Base-by-base conservation (phyloP, 2,888 invertebrate species). In the Acrobeloides nanus region DNA sequence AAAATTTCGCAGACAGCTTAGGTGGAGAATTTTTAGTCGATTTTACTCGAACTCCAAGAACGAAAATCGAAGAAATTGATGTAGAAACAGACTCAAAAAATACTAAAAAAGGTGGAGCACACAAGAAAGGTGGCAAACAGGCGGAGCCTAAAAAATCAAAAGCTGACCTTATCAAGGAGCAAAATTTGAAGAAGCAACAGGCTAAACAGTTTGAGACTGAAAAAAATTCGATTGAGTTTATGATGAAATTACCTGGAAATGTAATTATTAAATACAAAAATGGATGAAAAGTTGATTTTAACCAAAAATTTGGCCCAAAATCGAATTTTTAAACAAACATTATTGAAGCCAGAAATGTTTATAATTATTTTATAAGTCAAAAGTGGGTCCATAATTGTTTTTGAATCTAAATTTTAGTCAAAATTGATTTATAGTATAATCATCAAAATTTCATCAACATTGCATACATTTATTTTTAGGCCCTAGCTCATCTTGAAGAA, bases 11-110 rank as follows among this genome's bases (percentile, higher is more conserved):
- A 17, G 69, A 71, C 21, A 61, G 67, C 1, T 51, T 70, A 26
- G 70, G 71, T 60, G 70, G 70, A 8, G 23, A 72, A 39, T 55
- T 71, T 17, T 51, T 69, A 24, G 71, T 71, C 18, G 71, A 71
- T 42, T 71, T 71, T 51, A 63, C 71, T 4, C 49, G 71, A 38
- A 56, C 62, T 33, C 68, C 69, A 4, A 56, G 60, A 33, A 38
- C 27, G 33, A 52, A 60, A 10, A 53, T 53, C 24, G 56, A 57
- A 15, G 51, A 53, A 7, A 55, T 53, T 18, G 55, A 51, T 4
- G 61, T 62, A 43, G 55, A 59, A 33, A 38, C 45, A 7, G 58
- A 38, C 55, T 62, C 46, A 55, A 46, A 42, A 29, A 41, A 37
- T 7, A 42, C 32, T 10, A 57, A 55, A 40, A 50, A 45, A 25